Evolutionary conservation across 2,888 invertebrate species (phyloP), one percentile per base, ranked within the genome.

Genomic region (Phymatocera aterrima): DNA sequence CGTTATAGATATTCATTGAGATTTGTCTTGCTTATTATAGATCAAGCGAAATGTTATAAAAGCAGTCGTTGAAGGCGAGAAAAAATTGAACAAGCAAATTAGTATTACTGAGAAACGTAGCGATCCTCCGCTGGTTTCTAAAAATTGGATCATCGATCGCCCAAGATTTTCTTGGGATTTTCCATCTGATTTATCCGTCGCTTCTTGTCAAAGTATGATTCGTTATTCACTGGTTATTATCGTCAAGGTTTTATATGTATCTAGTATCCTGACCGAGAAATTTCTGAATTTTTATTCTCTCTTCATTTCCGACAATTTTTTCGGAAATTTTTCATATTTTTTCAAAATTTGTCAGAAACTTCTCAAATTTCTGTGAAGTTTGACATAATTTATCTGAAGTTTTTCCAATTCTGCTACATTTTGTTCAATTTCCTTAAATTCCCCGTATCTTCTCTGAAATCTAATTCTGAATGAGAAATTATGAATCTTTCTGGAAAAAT

Each of bases 151-250:
- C 1, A 88, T 90, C 46, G 89, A 92, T 79, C 87, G 92, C 21
- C 92, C 92, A 24, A 90, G 89, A 61, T 91, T 93, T 90, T 92
- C 92, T 2, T 92, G 92, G 92, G 91, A 92, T 84, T 92, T 93
- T 88, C 85, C 86, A 77, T 78, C 84, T 0, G 88, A 89, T 70
- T 2, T 82, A 10, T 78, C 81, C 21, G 37, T 84, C 24, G 72
- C 79, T 31, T 83, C 90, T 28, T 86, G 82, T 57, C 87, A 88
- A 84, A 88, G 88, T 89, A 85, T 72, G 81, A 79, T 12, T 57
- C 12, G 46, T 48, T 48, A 65, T 77, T 40, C 5, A 18, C 1
- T n/a, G 8, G 61, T 72, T 61, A 79, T 79, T 46, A 8, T 37
- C 24, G 15, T 15, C 12, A 15, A 24, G 18, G 1, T 37, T 6